phyloP scores from a whole-genome alignment of 2,797 vertebrate genomes.

The Acomys russatus region DNA sequence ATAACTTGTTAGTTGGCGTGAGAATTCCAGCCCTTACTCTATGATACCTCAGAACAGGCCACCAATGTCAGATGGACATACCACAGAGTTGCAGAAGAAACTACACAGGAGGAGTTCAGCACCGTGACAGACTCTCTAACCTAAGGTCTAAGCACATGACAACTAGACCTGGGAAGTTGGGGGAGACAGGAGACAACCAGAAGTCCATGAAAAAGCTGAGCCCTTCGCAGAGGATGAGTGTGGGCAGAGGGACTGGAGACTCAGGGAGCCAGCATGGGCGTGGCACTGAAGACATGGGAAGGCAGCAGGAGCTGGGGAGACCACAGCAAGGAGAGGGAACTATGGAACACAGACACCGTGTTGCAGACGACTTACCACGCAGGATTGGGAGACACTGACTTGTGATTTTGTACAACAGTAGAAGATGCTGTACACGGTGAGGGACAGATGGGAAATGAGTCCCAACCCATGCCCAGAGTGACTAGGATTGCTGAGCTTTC shows the following conservation, averaged over 20 bases:
- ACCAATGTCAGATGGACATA: not conserved
- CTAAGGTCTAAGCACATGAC: not conserved
- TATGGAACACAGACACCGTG: not conserved
- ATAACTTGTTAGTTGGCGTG: too few species aligned
- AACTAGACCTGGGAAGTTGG: not conserved
- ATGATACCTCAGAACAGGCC: not conserved
- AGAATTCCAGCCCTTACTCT: not conserved
- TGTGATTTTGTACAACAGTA: not conserved
- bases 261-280: not conserved
- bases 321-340: not conserved
- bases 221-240: not conserved
- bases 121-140: too few species aligned
- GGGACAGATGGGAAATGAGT: accelerated
- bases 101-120: not conserved
- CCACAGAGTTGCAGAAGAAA: not conserved
- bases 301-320: not conserved
- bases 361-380: accelerated
- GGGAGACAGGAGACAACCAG: not conserved
- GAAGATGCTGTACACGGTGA: not conserved
- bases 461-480: accelerated
- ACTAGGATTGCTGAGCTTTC: not conserved
- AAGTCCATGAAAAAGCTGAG: not conserved
- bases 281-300: too few species aligned
- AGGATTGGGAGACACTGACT: not conserved
- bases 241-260: not conserved